Evolutionary conservation across 2,888 invertebrate species (phyloP).

Genomic region (Troilus luridus): DNA sequence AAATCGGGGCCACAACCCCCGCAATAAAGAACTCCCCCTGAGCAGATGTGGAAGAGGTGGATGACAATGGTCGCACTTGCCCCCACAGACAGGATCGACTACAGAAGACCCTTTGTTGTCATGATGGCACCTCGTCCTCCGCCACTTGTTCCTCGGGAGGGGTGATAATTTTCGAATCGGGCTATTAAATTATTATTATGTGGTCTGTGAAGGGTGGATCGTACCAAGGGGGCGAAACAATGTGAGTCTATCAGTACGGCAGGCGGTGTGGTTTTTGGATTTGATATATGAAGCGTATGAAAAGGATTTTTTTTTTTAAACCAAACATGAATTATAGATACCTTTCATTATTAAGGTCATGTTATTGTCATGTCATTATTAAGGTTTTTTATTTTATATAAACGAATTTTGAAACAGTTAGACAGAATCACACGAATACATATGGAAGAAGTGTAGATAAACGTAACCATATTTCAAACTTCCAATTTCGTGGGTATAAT

Average conservation of each 20-base stretch:
- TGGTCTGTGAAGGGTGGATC: neutral
- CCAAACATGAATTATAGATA: no score
- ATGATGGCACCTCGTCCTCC: slow-evolving; percentile 11
- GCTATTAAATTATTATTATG: slow-evolving; percentile 55
- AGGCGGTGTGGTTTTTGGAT: neutral
- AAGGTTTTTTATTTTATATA: no score
- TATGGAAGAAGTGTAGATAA: no score
- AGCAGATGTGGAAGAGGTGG: neutral
- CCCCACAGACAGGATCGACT: slow-evolving; percentile 26
- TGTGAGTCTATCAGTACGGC: neutral
- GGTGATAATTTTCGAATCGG: slow-evolving; percentile 57
- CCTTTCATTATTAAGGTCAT: no score
- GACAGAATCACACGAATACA: no score
- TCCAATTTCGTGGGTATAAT: no score
- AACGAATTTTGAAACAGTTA: no score
- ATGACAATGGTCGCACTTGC: slow-evolving; percentile 28
- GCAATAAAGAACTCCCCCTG: neutral
- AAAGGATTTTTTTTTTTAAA: no score
- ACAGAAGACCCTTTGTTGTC: slow-evolving; percentile 40
- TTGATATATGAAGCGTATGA: no score
- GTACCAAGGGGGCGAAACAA: neutral
- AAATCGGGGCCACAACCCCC: neutral
- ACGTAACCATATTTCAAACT: no score
- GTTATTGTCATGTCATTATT: no score
- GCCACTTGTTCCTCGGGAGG: slow-evolving; percentile 51